Evolutionary conservation across 2,113 vertebrate species (phyloP).

Genomic region (Paraplagusia blochii): DNA sequence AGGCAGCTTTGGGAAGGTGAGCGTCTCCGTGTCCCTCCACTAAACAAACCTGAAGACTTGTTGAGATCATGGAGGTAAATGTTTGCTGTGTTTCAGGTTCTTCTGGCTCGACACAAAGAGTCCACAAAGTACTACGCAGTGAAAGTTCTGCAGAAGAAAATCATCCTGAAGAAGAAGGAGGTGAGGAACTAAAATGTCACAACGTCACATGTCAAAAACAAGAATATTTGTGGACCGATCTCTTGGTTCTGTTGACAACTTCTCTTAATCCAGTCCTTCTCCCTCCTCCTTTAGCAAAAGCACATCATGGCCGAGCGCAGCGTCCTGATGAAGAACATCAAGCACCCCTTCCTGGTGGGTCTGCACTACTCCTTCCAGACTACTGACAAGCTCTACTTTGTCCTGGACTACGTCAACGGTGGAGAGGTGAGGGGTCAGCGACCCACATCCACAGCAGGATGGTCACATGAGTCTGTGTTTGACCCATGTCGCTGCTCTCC

Average conservation of each 20-base stretch:
- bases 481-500: slow-evolving; percentile 12
- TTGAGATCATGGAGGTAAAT: slow-evolving; percentile 4
- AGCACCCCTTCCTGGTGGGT: slow-evolving; percentile 81
- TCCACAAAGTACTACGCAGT: slow-evolving; percentile 76
- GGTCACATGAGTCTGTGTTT: neutral
- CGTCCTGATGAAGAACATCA: slow-evolving; percentile 81
- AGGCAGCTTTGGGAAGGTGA: slow-evolving; percentile 82
- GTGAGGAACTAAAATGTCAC: no score
- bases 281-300: slow-evolving; percentile 70
- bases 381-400: slow-evolving; percentile 81
- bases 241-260: no score
- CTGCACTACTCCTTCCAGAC: slow-evolving; percentile 83
- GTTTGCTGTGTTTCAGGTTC: slow-evolving; percentile 61
- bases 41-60: neutral
- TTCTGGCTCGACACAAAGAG: slow-evolving; percentile 79
- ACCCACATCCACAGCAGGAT: neutral
- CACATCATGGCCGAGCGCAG: slow-evolving; percentile 84
- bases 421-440: slow-evolving; percentile 70
- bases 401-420: slow-evolving; percentile 81
- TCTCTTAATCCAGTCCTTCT: neutral
- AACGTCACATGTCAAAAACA: no score
- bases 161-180: slow-evolving; percentile 82
- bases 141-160: slow-evolving; percentile 83
- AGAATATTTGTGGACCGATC: no score
- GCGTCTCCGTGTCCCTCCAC: neutral